These are phyloP conservation scores for Amblyopsis rosae DNA, from an alignment of 2,113 vertebrate species.

Conservation along the genomic window DNA sequence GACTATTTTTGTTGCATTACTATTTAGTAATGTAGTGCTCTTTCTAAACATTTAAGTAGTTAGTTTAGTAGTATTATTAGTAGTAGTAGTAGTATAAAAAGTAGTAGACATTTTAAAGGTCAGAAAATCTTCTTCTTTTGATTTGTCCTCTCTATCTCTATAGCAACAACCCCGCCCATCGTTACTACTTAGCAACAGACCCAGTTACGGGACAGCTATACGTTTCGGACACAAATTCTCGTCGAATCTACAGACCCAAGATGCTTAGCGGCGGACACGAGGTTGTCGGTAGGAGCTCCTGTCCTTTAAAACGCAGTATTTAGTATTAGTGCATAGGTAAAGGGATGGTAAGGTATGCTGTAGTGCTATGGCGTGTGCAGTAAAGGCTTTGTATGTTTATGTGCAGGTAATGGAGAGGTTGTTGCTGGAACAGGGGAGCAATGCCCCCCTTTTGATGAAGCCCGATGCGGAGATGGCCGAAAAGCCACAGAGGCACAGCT, in stretches of 20 bases:
- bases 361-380: constrained; percentile 2
- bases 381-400: constrained; percentile 2
- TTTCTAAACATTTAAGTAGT: too few species aligned
- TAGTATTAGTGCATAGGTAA: too few species aligned
- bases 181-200: constrained; percentile 94
- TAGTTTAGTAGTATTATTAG: too few species aligned
- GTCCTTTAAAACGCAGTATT: not conserved
- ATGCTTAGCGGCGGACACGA: constrained; percentile 88
- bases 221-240: constrained; percentile 93
- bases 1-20: not conserved
- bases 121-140: not conserved
- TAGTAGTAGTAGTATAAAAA: too few species aligned
- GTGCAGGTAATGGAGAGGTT: constrained; percentile 83
- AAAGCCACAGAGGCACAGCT: constrained; percentile 94
- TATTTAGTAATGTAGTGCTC: too few species aligned
- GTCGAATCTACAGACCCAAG: constrained; percentile 93
- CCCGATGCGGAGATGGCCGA: constrained; percentile 93
- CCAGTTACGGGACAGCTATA: constrained; percentile 93
- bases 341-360: too few species aligned
- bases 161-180: constrained; percentile 96
- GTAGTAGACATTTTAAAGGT: not conserved
- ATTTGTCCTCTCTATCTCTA: constrained; percentile 23
- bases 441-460: constrained; percentile 95
- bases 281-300: constrained; percentile 77
- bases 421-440: constrained; percentile 95